phyloP scores from a whole-genome alignment of 2,797 vertebrate genomes.

The Orestias chungarensis region DNA sequence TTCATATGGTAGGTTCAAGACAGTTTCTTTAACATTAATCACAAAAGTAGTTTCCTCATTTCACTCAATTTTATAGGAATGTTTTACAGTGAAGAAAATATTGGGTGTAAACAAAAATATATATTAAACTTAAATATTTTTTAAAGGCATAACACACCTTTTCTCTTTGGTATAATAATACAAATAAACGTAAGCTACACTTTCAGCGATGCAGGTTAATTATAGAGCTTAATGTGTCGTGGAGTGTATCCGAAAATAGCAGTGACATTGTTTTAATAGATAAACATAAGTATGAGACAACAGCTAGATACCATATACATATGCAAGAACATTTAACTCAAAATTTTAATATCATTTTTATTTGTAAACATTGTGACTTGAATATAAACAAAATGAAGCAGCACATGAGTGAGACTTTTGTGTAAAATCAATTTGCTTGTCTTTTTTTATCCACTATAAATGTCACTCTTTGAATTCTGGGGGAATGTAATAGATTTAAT shows the following conservation, averaged over 20 bases:
- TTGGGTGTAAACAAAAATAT: slow-evolving; percentile 25
- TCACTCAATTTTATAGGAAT: slow-evolving; percentile 34
- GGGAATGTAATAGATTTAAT: slow-evolving; percentile 46
- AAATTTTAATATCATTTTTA: slow-evolving; percentile 66
- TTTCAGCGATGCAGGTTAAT: slow-evolving; percentile 30
- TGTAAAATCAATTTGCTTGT: slow-evolving; percentile 49
- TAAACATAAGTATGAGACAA: slow-evolving; percentile 49
- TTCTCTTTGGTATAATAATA: slow-evolving; percentile 53
- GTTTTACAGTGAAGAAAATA: slow-evolving; percentile 21
- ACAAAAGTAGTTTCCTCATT: slow-evolving; percentile 2
- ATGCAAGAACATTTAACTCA: slow-evolving; percentile 69
- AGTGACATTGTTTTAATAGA: slow-evolving; percentile 53
- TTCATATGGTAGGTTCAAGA: neutral
- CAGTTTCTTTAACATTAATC: slow-evolving; percentile 22
- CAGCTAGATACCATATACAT: slow-evolving; percentile 56
- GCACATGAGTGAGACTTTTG: slow-evolving; percentile 71
- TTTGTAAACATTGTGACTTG: slow-evolving; percentile 82
- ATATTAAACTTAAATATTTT: slow-evolving; percentile 13
- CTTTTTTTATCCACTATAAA: slow-evolving; percentile 51
- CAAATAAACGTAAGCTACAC: slow-evolving; percentile 18
- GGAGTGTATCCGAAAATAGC: slow-evolving; percentile 46
- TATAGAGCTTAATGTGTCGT: slow-evolving; percentile 8
- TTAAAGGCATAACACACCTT: slow-evolving; percentile 19
- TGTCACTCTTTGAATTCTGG: slow-evolving; percentile 35
- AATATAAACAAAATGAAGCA: slow-evolving; percentile 75